phyloP scores from a whole-genome alignment of 2,888 invertebrate genomes.

The Acrobasis repandana region DNA sequence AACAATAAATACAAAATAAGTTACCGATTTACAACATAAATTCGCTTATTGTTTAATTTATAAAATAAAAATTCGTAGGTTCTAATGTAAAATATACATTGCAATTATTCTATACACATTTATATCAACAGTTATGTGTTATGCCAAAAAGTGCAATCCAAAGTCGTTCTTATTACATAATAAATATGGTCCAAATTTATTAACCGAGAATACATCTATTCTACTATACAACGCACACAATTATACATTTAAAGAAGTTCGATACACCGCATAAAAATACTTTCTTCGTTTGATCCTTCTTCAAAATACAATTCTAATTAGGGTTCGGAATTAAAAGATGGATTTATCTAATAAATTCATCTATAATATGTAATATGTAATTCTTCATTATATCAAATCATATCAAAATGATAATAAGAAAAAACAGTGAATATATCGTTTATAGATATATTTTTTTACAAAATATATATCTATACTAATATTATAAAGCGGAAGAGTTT shows the following conservation, averaged over 20 bases:
- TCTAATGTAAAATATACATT: slow-evolving; percentile 66
- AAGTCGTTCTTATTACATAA: slow-evolving; percentile 41
- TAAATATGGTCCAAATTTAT: slow-evolving; percentile 30
- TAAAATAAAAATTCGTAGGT: slow-evolving; percentile 46
- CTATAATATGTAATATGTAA: not conserved
- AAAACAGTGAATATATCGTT: too few species aligned
- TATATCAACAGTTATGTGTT: slow-evolving; percentile 76
- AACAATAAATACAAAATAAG: slow-evolving; percentile 54
- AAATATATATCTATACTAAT: too few species aligned
- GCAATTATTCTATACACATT: slow-evolving; percentile 65
- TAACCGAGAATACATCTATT: slow-evolving; percentile 21
- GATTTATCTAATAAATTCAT: not conserved
- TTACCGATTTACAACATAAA: slow-evolving; percentile 46
- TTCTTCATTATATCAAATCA: too few species aligned
- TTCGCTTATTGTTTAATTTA: slow-evolving; percentile 36
- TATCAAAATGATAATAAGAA: too few species aligned
- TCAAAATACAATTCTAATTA: not conserved
- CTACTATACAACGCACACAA: slow-evolving; percentile 12
- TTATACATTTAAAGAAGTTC: slow-evolving; percentile 3
- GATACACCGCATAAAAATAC: not conserved
- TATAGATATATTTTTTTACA: too few species aligned
- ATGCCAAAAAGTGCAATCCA: slow-evolving; percentile 76
- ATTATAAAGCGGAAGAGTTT: too few species aligned
- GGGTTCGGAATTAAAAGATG: not conserved
- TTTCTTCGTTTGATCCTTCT: not conserved